phyloP scores from a whole-genome alignment of 2,797 vertebrate genomes.

The Poeciliopsis paucimaculata region DNA sequence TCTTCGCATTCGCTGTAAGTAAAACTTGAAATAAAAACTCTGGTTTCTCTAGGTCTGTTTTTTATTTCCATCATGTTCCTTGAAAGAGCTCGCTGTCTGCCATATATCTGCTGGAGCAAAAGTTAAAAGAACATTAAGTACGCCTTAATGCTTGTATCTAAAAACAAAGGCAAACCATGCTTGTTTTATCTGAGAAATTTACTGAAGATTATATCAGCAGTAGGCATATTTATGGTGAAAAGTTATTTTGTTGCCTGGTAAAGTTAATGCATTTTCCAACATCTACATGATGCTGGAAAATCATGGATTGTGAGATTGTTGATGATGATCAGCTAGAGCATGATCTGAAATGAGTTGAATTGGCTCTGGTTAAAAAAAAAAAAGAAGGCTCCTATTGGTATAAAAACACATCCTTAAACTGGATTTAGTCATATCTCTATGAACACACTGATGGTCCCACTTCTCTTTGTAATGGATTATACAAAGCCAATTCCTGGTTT shows the following conservation, averaged over 20 bases:
- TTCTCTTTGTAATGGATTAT: not conserved
- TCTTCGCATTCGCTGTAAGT: slow-evolving; percentile 18
- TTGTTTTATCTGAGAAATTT: not conserved
- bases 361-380: not conserved
- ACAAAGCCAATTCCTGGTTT: not conserved
- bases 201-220: not conserved
- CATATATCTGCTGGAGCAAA: not conserved
- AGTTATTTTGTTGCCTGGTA: not conserved
- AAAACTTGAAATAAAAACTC: slow-evolving; percentile 12
- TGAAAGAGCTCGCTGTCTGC: not conserved
- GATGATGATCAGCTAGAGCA: not conserved
- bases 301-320: not conserved
- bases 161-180: not conserved
- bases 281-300: not conserved
- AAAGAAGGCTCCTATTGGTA: not conserved
- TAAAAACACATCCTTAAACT: not conserved
- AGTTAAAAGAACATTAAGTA: not conserved
- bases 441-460: not conserved
- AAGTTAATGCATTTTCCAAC: not conserved
- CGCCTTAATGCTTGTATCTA: not conserved
- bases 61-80: not conserved
- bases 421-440: not conserved
- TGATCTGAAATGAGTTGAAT: not conserved
- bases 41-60: not conserved
- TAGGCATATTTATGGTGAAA: not conserved